A percentile compares a stretch with the other conserved stretches of the same genome.
Evolutionary conservation across 2,113 vertebrate species (phyloP).

Genomic region (Macrotis lagotis): DNA sequence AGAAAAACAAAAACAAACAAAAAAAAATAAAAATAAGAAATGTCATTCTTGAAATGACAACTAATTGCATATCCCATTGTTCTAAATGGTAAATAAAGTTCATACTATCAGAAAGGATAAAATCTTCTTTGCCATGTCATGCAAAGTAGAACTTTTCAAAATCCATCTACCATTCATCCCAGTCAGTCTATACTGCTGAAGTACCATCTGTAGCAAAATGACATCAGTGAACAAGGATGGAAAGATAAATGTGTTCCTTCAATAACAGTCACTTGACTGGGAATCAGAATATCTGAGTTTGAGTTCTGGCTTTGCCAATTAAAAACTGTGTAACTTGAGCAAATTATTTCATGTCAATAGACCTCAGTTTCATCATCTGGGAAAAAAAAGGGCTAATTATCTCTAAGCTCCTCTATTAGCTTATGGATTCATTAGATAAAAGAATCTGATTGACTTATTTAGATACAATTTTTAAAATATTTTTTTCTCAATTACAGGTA

Average conservation of each 20-base stretch:
- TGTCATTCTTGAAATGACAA: background rate
- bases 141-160: background rate
- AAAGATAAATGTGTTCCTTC: conserved; percentile 56
- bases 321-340: too few species aligned
- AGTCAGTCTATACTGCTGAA: background rate
- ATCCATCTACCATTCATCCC: background rate
- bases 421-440: conserved; percentile 13
- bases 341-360: too few species aligned
- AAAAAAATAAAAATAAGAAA: too few species aligned
- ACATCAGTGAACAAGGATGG: conserved; percentile 29
- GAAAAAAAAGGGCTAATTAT: too few species aligned
- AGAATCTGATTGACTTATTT: conserved; percentile 60
- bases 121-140: background rate
- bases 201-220: background rate
- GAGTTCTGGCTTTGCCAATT: background rate
- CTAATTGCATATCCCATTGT: background rate
- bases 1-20: too few species aligned
- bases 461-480: conserved; percentile 60
- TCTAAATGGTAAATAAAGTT: background rate
- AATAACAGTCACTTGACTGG: background rate
- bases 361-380: too few species aligned
- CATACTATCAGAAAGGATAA: background rate
- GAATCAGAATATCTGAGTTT: background rate
- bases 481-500: background rate
- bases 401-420: background rate